Percentiles rank a stretch among this genome's conserved stretches.
Conservation (phyloP, 2,113 vertebrate species). For the Chionomys nivalis region DNA sequence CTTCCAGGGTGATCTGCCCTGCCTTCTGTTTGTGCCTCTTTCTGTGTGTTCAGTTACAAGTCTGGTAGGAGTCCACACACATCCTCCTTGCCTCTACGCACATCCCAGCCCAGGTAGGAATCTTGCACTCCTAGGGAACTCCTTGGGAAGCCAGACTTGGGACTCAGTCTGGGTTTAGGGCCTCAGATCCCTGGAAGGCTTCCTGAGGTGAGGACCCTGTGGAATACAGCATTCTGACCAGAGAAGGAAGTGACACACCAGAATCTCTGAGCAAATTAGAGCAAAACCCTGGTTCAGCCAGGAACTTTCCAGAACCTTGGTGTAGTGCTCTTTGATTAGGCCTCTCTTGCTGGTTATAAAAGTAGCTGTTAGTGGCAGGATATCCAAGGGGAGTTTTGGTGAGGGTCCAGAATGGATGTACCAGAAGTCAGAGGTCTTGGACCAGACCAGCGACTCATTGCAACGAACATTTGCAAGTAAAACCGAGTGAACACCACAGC, state of each 20-base stretch:
- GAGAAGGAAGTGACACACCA: neutral
- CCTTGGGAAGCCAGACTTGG: accelerated
- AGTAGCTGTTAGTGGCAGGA: neutral
- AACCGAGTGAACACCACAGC: neutral
- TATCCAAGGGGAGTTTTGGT: neutral
- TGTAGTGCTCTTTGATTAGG: accelerated
- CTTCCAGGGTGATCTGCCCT: neutral
- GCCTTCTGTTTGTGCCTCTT: accelerated
- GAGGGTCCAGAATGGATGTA: neutral
- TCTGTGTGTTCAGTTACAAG: accelerated
- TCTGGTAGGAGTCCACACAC: neutral
- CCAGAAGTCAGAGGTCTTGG: neutral
- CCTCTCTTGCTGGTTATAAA: neutral
- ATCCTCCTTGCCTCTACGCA: accelerated
- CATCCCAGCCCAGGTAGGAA: too few species aligned
- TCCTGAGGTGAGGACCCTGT: neutral
- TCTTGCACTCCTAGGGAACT: accelerated
- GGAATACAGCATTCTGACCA: accelerated
- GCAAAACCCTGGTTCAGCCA: too few species aligned
- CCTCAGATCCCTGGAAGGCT: neutral
- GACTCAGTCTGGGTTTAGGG: accelerated
- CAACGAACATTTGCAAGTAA: neutral
- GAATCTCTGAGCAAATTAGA: neutral
- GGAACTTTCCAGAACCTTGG: too few species aligned
- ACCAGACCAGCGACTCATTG: neutral